Percentiles rank a stretch among this genome's conserved stretches.
Evolutionary conservation across 2,888 invertebrate species (phyloP).

Genomic region (Oegoconia quadripuncta): DNA sequence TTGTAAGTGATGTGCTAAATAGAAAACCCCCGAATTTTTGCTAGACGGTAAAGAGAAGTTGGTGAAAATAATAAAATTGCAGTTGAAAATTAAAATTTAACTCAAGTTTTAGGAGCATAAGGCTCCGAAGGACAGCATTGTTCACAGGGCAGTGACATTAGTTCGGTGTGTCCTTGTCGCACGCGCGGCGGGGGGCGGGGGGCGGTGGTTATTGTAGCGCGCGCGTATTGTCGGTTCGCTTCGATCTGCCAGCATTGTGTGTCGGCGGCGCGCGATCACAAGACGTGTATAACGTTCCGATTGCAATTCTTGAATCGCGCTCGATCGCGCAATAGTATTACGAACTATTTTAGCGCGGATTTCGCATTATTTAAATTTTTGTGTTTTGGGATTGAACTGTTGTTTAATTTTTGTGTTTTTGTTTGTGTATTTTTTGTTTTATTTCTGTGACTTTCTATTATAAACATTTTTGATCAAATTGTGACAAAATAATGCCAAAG

Average conservation of each 20-base stretch:
- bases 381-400: slow-evolving; percentile 51
- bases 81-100: slow-evolving; percentile 32
- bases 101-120: slow-evolving; percentile 38
- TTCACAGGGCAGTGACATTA: slow-evolving; percentile 77
- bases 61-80: slow-evolving; percentile 10
- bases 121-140: slow-evolving; percentile 67
- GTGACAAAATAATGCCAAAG: slow-evolving; percentile 64
- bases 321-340: slow-evolving; percentile 51
- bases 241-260: slow-evolving; percentile 79
- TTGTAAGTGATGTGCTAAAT: slow-evolving; percentile 53
- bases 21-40: slow-evolving; percentile 35
- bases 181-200: slow-evolving; percentile 62
- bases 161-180: slow-evolving; percentile 76
- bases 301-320: slow-evolving; percentile 40
- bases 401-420: slow-evolving; percentile 41
- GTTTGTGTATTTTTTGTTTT: slow-evolving; percentile 39
- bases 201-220: slow-evolving; percentile 75
- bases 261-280: slow-evolving; percentile 51
- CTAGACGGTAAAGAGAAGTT: slow-evolving; percentile 12
- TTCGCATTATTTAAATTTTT: slow-evolving; percentile 35
- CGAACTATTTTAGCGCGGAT: slow-evolving; percentile 47
- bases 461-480: slow-evolving; percentile 29
- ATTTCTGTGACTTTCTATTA: slow-evolving; percentile 47
- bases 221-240: slow-evolving; percentile 76
- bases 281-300: slow-evolving; percentile 55